Evolutionary conservation across 2,797 vertebrate genomes (phyloP).

Genomic region (Bradypus variegatus): DNA sequence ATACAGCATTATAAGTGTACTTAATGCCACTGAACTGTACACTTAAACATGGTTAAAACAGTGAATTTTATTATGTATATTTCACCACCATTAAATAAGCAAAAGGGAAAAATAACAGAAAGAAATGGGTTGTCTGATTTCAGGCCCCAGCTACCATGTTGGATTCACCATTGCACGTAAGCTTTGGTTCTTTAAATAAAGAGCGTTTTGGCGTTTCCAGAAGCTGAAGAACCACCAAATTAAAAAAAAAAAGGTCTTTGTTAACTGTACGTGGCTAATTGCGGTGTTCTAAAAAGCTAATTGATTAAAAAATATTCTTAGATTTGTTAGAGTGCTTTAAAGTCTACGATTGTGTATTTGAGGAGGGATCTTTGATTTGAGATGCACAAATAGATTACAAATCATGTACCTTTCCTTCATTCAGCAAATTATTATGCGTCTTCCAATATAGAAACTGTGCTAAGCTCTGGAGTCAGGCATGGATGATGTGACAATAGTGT

Average conservation of each 20-base stretch:
- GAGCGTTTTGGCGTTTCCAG: not conserved
- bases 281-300: not conserved
- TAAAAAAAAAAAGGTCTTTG: no score
- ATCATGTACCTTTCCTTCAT: not conserved
- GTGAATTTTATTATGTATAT: no score
- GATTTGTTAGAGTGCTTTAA: not conserved
- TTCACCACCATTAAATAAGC: no score
- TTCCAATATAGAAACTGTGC: not conserved
- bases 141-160: not conserved
- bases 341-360: not conserved
- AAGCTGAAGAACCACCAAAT: not conserved
- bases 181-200: conserved; percentile 29
- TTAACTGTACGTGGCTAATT: not conserved
- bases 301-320: not conserved
- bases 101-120: conserved; percentile 37
- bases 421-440: not conserved
- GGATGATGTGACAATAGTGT: not conserved
- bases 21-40: no score
- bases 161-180: not conserved
- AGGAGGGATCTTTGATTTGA: not conserved
- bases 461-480: not conserved
- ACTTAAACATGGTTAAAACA: no score
- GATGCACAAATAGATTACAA: not conserved
- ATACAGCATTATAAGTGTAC: no score
- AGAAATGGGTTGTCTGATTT: not conserved